A percentile compares a stretch with the other conserved stretches of the same genome.
These are phyloP conservation scores for Heliconius ismenius DNA, from an alignment of 2,888 invertebrate genomes.

Conservation along the genomic window DNA sequence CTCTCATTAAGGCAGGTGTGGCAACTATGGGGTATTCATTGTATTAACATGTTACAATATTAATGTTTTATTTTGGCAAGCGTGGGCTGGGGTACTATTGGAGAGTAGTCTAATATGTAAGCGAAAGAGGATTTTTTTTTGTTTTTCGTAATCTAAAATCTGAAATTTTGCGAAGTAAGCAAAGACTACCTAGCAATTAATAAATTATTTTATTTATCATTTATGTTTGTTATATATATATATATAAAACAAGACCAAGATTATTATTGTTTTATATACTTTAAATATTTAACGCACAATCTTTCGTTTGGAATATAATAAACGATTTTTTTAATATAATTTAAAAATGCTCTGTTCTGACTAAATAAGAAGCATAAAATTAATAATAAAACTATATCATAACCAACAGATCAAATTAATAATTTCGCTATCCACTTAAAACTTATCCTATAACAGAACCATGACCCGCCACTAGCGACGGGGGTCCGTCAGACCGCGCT, in stretches of 20 bases:
- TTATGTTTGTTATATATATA: no score
- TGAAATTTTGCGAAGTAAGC: no score
- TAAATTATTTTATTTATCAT: no score
- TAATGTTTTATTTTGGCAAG: slow-evolving; percentile 81
- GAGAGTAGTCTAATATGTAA: slow-evolving; percentile 42
- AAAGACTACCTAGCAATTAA: no score
- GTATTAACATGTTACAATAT: slow-evolving; percentile 70
- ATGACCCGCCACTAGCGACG: slow-evolving; percentile 56
- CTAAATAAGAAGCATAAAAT: not conserved
- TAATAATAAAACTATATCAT: not conserved
- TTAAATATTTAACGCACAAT: no score
- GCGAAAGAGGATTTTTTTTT: slow-evolving; percentile 21
- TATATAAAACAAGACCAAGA: no score
- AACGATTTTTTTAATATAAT: no score
- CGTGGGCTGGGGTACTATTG: slow-evolving; percentile 58
- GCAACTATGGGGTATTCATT: slow-evolving; percentile 46
- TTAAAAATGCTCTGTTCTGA: no score
- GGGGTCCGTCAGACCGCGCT: slow-evolving; percentile 61
- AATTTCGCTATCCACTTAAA: slow-evolving; percentile 5
- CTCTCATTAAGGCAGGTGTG: slow-evolving; percentile 62
- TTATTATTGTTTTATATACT: no score
- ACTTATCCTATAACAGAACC: slow-evolving; percentile 35
- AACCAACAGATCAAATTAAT: not conserved
- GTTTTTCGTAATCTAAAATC: not conserved
- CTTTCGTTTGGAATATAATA: no score